Percentiles rank a stretch among this genome's conserved stretches.
phyloP scores from a whole-genome alignment of 2,797 vertebrate genomes.

The Scarus forsteni region DNA sequence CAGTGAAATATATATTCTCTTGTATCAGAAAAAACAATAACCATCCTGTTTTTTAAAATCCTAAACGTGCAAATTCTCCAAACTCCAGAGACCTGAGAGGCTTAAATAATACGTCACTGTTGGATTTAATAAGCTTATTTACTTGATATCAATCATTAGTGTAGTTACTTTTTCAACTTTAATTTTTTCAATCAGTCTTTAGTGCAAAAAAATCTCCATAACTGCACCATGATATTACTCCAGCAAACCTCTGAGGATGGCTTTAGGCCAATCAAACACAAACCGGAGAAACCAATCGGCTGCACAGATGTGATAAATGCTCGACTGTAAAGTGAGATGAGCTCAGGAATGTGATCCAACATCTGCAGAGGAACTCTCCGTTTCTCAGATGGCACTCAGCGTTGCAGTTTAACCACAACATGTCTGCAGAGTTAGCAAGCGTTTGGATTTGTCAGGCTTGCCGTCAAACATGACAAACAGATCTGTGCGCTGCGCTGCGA shows the following conservation, averaged over 20 bases:
- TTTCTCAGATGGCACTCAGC: slow-evolving; percentile 17
- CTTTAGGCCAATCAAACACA: neutral
- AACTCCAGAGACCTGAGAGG: neutral
- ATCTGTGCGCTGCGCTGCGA: neutral
- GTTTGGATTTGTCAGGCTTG: slow-evolving; percentile 20
- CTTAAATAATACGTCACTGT: neutral
- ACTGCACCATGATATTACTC: neutral
- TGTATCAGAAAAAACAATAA: too few relatives aligned
- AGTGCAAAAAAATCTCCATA: neutral
- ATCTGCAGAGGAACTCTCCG: slow-evolving; percentile 15
- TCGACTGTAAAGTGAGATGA: slow-evolving; percentile 62
- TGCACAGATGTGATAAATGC: slow-evolving; percentile 61
- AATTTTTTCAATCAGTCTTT: too few relatives aligned
- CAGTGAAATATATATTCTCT: too few relatives aligned
- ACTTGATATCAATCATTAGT: too few relatives aligned
- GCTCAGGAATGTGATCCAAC: slow-evolving; percentile 62
- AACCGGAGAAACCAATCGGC: slow-evolving; percentile 32
- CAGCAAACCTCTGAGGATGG: neutral
- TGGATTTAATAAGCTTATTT: neutral
- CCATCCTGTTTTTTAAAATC: too few relatives aligned
- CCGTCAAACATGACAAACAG: slow-evolving; percentile 12
- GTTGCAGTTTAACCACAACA: slow-evolving; percentile 25
- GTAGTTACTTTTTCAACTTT: too few relatives aligned
- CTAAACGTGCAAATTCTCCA: neutral
- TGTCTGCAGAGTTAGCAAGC: neutral